phyloP scores from a whole-genome alignment of 2,888 invertebrate species.

The Nymphalis c-album region DNA sequence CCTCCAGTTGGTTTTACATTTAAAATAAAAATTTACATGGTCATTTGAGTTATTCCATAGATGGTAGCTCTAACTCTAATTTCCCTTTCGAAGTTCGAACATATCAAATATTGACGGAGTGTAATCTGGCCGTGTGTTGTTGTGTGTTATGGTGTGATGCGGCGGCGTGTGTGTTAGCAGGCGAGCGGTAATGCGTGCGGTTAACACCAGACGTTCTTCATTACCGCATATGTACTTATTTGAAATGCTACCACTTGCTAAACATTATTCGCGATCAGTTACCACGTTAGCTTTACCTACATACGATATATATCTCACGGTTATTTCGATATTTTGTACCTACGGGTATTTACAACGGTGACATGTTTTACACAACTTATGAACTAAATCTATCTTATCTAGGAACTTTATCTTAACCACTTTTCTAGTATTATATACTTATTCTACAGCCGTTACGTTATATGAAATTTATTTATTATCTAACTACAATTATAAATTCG shows the following conservation, averaged over 20 bases:
- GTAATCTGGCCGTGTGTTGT: slow-evolving; percentile 66
- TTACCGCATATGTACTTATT: slow-evolving; percentile 66
- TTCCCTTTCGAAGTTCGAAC: slow-evolving; percentile 40
- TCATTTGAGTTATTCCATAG: slow-evolving; percentile 36
- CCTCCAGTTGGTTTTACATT: slow-evolving; percentile 31
- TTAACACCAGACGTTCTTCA: slow-evolving; percentile 71
- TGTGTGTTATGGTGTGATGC: slow-evolving; percentile 40
- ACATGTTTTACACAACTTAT: no score
- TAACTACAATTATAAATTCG: no score
- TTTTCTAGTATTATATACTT: no score
- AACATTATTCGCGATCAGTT: slow-evolving; percentile 67
- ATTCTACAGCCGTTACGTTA: no score
- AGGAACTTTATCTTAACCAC: no score
- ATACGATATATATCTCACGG: slow-evolving; percentile 40
- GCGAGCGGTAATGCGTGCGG: slow-evolving; percentile 66
- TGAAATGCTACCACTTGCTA: slow-evolving; percentile 57
- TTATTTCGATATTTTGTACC: slow-evolving; percentile 8
- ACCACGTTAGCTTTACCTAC: slow-evolving; percentile 42
- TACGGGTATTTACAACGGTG: not conserved
- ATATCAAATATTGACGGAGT: slow-evolving; percentile 74
- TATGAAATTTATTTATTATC: no score
- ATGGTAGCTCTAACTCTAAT: slow-evolving; percentile 32
- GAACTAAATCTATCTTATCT: no score
- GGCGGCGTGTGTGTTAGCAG: slow-evolving; percentile 63
- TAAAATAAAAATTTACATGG: slow-evolving; percentile 37